phyloP scores from a whole-genome alignment of 1,140 invertebrate species.

The Harpegnathos saltator region DNA sequence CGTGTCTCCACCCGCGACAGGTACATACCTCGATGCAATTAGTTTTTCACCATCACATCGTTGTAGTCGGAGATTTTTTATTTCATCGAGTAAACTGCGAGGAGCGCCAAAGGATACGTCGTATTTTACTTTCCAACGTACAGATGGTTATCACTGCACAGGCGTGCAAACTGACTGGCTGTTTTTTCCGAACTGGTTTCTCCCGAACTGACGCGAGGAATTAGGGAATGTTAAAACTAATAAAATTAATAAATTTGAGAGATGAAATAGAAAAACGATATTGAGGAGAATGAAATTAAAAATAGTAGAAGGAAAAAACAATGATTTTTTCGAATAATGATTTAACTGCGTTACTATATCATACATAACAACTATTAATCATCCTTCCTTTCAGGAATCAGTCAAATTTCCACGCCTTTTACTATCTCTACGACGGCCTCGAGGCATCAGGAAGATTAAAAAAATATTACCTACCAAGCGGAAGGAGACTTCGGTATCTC shows the following conservation, averaged over 20 bases:
- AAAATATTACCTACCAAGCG: conserved; percentile 88
- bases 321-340: not conserved
- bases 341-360: conserved; percentile 4
- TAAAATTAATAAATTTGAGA: not conserved
- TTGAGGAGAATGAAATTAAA: not conserved
- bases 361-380: not conserved
- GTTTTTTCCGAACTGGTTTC: not conserved
- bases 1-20: conserved; percentile 93
- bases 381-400: conserved; percentile 87
- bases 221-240: conserved; percentile 18
- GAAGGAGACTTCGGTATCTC: conserved; percentile 93
- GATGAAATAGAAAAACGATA: not conserved
- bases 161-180: not conserved
- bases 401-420: conserved; percentile 96
- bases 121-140: conserved; percentile 6
- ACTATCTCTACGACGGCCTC: conserved; percentile 95
- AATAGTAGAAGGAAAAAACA: conserved; percentile 42
- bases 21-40: conserved; percentile 78
- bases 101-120: not conserved
- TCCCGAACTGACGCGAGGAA: not conserved
- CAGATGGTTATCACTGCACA: conserved; percentile 3
- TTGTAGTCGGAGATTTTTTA: not conserved
- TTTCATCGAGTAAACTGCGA: not conserved
- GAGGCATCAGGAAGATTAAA: conserved; percentile 88
- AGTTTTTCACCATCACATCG: not conserved